phyloP scores from a whole-genome alignment of 1,140 invertebrate genomes.

The Bombus huntii region DNA sequence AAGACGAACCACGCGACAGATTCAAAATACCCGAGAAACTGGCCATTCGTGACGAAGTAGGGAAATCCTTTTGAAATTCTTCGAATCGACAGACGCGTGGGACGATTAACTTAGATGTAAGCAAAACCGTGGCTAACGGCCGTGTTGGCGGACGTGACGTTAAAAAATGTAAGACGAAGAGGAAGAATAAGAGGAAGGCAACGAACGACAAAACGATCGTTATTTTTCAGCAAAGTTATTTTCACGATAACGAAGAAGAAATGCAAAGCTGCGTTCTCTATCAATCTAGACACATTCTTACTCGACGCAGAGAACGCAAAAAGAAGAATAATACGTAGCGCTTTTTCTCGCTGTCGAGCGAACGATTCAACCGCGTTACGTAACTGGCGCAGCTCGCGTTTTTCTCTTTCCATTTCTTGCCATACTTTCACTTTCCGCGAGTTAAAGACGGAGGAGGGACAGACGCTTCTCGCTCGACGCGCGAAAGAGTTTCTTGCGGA shows the following conservation, averaged over 20 bases:
- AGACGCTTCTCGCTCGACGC: conserved; percentile 27
- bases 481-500: conserved; percentile 61
- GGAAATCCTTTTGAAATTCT: no score
- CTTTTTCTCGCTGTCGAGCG: not conserved
- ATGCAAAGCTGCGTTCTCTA: not conserved
- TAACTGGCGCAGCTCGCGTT: not conserved
- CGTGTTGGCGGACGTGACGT: no score
- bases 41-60: no score
- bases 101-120: no score
- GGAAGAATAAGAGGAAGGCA: no score
- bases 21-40: no score
- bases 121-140: no score
- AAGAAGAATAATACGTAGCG: not conserved
- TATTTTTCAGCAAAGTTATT: not conserved
- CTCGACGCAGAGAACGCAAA: not conserved
- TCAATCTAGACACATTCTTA: no score
- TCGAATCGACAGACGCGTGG: no score
- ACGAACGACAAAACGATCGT: no score
- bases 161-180: no score
- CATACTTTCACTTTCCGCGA: conserved; percentile 27
- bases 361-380: not conserved
- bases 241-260: not conserved
- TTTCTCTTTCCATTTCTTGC: conserved; percentile 10
- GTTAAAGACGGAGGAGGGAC: not conserved
- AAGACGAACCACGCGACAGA: no score